phyloP scores from a whole-genome alignment of 1,140 invertebrate genomes.

The Scylla paramamosain region DNA sequence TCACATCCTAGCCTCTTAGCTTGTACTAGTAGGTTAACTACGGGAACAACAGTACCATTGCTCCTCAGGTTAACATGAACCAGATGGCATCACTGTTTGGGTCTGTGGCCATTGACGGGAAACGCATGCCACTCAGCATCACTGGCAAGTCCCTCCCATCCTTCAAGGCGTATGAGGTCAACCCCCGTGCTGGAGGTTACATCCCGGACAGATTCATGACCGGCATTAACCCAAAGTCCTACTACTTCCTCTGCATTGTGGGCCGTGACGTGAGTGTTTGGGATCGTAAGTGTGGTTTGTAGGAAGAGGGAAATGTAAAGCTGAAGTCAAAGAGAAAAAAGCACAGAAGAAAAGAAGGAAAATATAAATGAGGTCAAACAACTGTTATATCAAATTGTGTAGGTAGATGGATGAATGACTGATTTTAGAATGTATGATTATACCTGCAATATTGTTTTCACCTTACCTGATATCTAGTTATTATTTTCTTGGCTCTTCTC shows the following conservation, averaged over 20 bases:
- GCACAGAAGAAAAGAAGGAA: too few species aligned
- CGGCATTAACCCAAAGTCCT: slow-evolving; percentile 97
- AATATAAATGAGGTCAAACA: not conserved
- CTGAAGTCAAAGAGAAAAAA: too few species aligned
- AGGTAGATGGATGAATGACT: too few species aligned
- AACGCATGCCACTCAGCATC: slow-evolving; percentile 96
- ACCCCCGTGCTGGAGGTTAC: slow-evolving; percentile 97
- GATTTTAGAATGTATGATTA: too few species aligned
- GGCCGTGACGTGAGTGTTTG: slow-evolving; percentile 86
- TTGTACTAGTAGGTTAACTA: not conserved
- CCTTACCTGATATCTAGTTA: too few species aligned
- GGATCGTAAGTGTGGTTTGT: not conserved
- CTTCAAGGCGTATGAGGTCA: slow-evolving; percentile 93
- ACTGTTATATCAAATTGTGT: too few species aligned
- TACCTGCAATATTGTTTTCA: too few species aligned
- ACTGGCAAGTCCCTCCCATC: slow-evolving; percentile 95
- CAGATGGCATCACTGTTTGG: slow-evolving; percentile 90
- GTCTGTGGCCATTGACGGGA: slow-evolving; percentile 89
- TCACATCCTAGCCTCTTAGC: too few species aligned
- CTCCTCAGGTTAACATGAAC: slow-evolving; percentile 77
- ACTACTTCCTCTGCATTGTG: slow-evolving; percentile 99
- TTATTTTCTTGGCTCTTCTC: not conserved
- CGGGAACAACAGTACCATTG: not conserved
- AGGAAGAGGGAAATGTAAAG: not conserved
- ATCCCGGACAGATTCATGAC: slow-evolving; percentile 98